phyloP scores from a whole-genome alignment of 2,888 invertebrate species.

The Carterocephalus palaemon region DNA sequence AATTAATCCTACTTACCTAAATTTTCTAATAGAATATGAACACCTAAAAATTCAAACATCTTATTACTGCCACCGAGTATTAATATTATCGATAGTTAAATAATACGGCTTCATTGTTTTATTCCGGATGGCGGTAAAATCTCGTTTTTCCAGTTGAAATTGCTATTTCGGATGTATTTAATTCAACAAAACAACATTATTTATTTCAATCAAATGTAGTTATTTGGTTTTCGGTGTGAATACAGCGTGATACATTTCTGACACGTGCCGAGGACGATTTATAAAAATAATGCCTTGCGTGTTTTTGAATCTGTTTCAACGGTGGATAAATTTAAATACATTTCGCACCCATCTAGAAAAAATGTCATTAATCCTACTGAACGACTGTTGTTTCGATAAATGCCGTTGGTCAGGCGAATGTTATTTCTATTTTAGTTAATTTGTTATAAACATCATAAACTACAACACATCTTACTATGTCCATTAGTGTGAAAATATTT shows the following conservation, averaged over 20 bases:
- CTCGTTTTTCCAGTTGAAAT: conserved; percentile 25
- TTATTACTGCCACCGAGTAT: too few species aligned
- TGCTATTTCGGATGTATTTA: conserved; percentile 32
- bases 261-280: conserved; percentile 37
- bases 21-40: too few species aligned
- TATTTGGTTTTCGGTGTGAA: conserved; percentile 38
- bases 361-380: conserved; percentile 34
- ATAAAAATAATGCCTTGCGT: conserved; percentile 37
- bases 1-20: too few species aligned
- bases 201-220: conserved; percentile 37
- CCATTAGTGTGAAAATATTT: too few species aligned
- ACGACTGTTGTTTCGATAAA: conserved; percentile 32
- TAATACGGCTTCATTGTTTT: conserved; percentile 19
- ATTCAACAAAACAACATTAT: conserved; percentile 37
- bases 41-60: too few species aligned
- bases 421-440: conserved; percentile 25
- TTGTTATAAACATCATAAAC: too few species aligned
- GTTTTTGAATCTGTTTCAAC: conserved; percentile 34
- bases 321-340: conserved; percentile 35
- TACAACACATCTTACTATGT: too few species aligned
- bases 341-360: conserved; percentile 34
- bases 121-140: conserved; percentile 17
- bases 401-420: conserved; percentile 25
- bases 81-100: conserved; percentile 17
- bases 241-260: conserved; percentile 40